Evolutionary conservation across 2,797 vertebrate species (phyloP), one percentile per base, ranked within the genome.

Genomic region (Alosa sapidissima): DNA sequence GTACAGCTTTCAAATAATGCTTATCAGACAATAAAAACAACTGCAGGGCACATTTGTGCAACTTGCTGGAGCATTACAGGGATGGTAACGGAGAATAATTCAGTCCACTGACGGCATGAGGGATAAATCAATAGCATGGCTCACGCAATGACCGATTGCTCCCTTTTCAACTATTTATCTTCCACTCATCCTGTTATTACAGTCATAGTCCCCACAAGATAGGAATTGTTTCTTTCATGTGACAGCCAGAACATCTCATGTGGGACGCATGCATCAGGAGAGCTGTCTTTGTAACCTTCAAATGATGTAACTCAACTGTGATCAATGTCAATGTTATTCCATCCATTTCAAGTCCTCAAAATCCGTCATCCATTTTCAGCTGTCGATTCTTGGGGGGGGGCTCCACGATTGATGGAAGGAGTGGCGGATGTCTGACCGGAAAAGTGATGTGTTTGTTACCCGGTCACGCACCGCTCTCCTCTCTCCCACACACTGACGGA

Each of bases 71-170:
- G 81, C 84, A 83, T 88, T 89, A 85, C 89, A 82, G 81, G 84
- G 72, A 24, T 75, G 58, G 85, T 75, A 86, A 89, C 84, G 83
- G 81, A 87, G 60, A 88, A 84, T 85, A 85, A 84, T 81, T 84
- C 78, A 88, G 62, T 52, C 82, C n/a, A 75, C 24, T 82, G 52
- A 72, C 82, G 49, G 33, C 7, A 68, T 87, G 51, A 90, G 13
- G 81, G 68, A 89, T 83, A 68, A 89, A 91, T 91, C 89, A 86
- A 91, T 90, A 86, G 62, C 24, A 10, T 24, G 62, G 7, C 4
- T 41, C 75, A 86, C 84, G 88, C 85, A 85, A 89, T 89, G 87
- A 90, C 88, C 62, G 87, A 86, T 41, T 47, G 45, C 82, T 78
- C 28, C 14, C 45, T n/a, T 65, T 49, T 84, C 88, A 86, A 86